These are phyloP conservation scores for Chamaetylas fuelleborni DNA, from an alignment of 2,113 vertebrate genomes.

Conservation along the genomic window DNA sequence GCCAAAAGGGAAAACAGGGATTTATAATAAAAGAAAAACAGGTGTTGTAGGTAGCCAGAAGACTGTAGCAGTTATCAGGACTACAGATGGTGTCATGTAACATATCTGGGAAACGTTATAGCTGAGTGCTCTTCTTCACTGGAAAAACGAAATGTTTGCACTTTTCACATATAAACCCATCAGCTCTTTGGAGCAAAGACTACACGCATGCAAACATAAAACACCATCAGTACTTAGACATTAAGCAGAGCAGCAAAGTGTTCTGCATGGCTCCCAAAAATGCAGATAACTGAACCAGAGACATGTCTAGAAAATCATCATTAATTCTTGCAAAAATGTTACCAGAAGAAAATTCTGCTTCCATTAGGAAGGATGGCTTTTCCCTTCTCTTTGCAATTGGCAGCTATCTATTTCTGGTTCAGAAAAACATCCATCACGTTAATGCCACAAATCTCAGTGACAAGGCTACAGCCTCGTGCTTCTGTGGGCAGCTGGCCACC, in stretches of 20 bases:
- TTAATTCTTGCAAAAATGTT: neutral
- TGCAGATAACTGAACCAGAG: neutral
- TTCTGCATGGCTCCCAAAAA: neutral
- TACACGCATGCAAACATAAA: neutral
- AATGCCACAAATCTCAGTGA: constrained; percentile 18
- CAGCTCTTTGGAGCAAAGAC: neutral
- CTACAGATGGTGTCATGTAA: neutral
- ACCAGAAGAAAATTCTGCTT: neutral
- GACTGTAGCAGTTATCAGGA: neutral
- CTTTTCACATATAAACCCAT: neutral
- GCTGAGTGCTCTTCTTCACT: neutral
- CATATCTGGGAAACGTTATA: fast-evolving
- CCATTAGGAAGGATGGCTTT: neutral
- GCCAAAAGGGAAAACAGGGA: neutral
- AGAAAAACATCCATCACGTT: neutral
- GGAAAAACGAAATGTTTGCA: neutral
- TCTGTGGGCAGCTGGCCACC: neutral
- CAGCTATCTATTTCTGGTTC: neutral
- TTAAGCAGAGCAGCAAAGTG: neutral
- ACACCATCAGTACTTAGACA: neutral
- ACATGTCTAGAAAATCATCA: neutral
- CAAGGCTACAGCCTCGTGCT: neutral
- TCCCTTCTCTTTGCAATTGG: neutral
- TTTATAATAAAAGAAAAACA: neutral
- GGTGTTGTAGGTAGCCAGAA: neutral